Base-by-base conservation (phyloP, 2,797 vertebrate genomes). In the Hyperoplus immaculatus region DNA sequence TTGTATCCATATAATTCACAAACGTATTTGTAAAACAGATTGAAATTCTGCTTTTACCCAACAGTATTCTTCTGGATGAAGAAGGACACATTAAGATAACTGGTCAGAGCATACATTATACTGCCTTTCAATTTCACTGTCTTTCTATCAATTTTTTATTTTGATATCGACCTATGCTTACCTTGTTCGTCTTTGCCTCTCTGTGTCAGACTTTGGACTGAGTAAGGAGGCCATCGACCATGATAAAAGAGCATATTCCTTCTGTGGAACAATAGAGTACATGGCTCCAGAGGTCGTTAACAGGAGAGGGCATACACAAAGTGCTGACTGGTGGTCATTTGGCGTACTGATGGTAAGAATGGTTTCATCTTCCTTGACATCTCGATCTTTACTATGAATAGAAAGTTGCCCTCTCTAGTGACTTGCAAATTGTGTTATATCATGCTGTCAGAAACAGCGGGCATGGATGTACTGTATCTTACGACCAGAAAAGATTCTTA, bases 261-360 rank as follows among this genome's bases (percentile, higher is more conserved):
- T 99, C 92, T 99, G 98, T 13, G 98, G 98, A 62, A 99, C 98
- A 0, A 98, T 99, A 4, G 98, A 99, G 85, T 99, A 99, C 87
- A 99, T 99, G 98, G 98, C 98, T 12, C 98, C 98, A 0, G 98
- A 99, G 92, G 98, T 99, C 38, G 97, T 99, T 43, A 99, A 98
- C 87, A 96, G 98, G 72, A 95, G 97, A 69, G 98, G 98, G 1
- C 98, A 99, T 78, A 97, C 98, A 0, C 98, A 99, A 83, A 99
- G 97, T 9, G 98, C 98, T 0, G 98, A 99, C 94, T 99, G 98
- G 98, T 99, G 98, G 98, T 99, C 98, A 29, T 99, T 99, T 0
- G 98, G 98, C 0, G 97, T 99, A 38, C 94, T 99, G 72, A 99
- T 99, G 98, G 98, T 99, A 92, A 69, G 87, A 76, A 78, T 3